Conservation (phyloP, 2,888 invertebrate species). For the Hymenopus coronatus region DNA sequence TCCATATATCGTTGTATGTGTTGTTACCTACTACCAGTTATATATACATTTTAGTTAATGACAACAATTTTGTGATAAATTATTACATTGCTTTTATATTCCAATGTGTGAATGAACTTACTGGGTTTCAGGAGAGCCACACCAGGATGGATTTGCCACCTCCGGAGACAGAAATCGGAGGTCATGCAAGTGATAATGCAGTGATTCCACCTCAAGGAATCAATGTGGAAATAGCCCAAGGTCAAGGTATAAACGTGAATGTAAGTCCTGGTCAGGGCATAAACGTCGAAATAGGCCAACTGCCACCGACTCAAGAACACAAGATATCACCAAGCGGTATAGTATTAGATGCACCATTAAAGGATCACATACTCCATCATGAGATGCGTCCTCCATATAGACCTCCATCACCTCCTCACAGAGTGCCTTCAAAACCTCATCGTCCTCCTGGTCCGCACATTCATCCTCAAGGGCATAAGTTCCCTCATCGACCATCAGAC, state of each 20-base stretch:
- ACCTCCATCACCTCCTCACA: not conserved
- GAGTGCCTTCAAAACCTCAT: not conserved
- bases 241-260: slow-evolving; percentile 38
- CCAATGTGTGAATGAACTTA: not conserved
- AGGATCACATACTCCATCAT: not conserved
- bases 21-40: no score
- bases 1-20: no score
- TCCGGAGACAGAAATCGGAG: not conserved
- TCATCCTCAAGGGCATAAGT: slow-evolving; percentile 13
- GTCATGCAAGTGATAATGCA: not conserved
- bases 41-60: no score
- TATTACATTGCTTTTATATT: no score
- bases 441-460: not conserved
- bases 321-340: slow-evolving; percentile 36
- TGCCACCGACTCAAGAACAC: slow-evolving; percentile 11
- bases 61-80: no score
- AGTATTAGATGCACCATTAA: slow-evolving; percentile 34
- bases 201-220: slow-evolving; percentile 17
- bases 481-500: not conserved
- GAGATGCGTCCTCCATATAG: not conserved
- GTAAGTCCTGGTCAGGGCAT: slow-evolving; percentile 25
- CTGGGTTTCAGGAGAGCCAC: not conserved
- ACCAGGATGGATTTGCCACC: slow-evolving; percentile 6
- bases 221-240: slow-evolving; percentile 30
- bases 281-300: slow-evolving; percentile 8